These are phyloP conservation scores for Coleophora deauratella DNA, from an alignment of 2,888 invertebrate genomes.

Conservation along the genomic window DNA sequence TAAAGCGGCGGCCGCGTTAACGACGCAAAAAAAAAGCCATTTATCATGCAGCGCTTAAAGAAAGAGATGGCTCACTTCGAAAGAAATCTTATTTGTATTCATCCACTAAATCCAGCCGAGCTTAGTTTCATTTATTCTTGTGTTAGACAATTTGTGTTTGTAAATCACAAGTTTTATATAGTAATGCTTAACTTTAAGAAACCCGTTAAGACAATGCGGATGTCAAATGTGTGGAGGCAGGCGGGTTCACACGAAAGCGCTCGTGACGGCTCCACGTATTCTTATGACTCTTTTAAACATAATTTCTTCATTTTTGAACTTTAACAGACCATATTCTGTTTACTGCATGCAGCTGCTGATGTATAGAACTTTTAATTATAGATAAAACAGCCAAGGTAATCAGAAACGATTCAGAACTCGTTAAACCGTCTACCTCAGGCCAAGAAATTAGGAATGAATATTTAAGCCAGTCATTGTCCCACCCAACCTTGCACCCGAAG, in stretches of 20 bases:
- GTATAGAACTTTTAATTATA: no score
- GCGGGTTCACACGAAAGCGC: conserved; percentile 33
- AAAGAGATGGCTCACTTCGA: conserved; percentile 59
- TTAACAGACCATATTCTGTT: no score
- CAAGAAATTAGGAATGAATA: neutral
- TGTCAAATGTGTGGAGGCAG: conserved; percentile 46
- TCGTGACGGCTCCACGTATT: no score
- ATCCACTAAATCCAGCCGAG: conserved; percentile 29
- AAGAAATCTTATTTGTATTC: conserved; percentile 66
- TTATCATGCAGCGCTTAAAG: conserved; percentile 56
- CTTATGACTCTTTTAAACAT: no score
- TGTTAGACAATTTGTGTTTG: conserved; percentile 60
- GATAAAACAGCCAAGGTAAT: neutral
- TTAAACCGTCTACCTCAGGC: no score
- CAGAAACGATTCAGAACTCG: neutral
- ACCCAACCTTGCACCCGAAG: neutral
- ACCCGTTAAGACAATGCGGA: conserved; percentile 48
- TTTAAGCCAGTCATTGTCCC: neutral
- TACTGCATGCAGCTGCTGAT: no score
- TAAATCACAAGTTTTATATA: conserved; percentile 56
- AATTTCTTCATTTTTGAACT: no score
- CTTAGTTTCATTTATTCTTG: conserved; percentile 55
- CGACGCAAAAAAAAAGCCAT: conserved; percentile 60
- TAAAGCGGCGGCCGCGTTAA: conserved; percentile 53
- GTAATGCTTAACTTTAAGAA: conserved; percentile 30